Conservation (phyloP, 2,113 vertebrate species). For the Melanostigma gelatinosum region DNA sequence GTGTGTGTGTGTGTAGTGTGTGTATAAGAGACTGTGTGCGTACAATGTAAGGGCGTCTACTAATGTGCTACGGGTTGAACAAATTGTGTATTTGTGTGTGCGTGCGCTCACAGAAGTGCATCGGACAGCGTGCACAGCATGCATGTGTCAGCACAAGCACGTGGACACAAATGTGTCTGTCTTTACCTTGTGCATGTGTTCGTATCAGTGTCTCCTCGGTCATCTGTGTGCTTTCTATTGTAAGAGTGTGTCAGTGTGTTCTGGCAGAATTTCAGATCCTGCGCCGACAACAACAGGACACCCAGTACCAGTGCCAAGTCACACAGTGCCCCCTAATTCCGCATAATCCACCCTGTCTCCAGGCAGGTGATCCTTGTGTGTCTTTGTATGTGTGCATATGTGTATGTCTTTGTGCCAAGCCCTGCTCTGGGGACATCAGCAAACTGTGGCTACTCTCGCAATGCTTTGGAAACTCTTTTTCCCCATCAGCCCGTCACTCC, state of each 20-base stretch:
- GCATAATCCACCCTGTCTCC: slow-evolving; percentile 80
- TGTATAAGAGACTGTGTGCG: neutral
- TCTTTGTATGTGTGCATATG: slow-evolving; percentile 17
- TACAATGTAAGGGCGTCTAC: neutral
- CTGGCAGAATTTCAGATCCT: slow-evolving; percentile 72
- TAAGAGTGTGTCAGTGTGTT: slow-evolving; percentile 50
- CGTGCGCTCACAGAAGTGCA: neutral
- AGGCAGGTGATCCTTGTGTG: slow-evolving; percentile 77
- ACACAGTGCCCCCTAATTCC: slow-evolving; percentile 76
- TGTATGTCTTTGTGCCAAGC: slow-evolving; percentile 19
- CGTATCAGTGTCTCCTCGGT: slow-evolving; percentile 33
- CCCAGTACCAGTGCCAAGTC: slow-evolving; percentile 71
- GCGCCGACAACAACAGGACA: slow-evolving; percentile 66
- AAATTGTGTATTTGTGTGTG: slow-evolving; percentile 17
- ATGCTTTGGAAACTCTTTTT: slow-evolving; percentile 64
- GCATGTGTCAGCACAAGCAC: slow-evolving; percentile 27
- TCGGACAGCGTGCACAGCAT: neutral
- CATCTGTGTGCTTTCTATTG: slow-evolving; percentile 47
- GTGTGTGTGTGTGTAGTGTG: neutral
- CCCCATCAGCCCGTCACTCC: slow-evolving; percentile 66
- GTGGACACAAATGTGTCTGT: slow-evolving; percentile 19
- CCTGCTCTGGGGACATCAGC: slow-evolving; percentile 48
- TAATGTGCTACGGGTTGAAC: slow-evolving; percentile 15
- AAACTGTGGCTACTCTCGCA: slow-evolving; percentile 52
- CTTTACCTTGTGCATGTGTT: slow-evolving; percentile 49